A percentile compares a stretch with the other conserved stretches of the same genome.
Conservation (phyloP, 2,888 invertebrate species). For the Vesta saturnalis region DNA sequence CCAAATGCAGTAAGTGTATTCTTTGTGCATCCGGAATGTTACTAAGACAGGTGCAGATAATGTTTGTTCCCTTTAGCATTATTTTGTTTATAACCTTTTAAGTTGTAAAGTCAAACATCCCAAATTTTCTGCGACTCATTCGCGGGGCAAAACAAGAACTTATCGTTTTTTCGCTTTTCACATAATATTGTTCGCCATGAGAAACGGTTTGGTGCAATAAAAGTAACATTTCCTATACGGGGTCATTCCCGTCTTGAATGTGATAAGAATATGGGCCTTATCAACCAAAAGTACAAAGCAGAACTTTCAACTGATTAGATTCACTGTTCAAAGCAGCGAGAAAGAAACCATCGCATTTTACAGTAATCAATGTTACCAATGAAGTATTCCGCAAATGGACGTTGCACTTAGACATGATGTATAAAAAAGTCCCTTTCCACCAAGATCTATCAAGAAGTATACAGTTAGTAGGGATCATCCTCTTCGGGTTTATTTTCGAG, state of each 20-base stretch:
- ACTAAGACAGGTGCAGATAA: not conserved
- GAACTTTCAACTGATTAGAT: not conserved
- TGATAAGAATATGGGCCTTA: not conserved
- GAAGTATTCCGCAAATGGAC: too few relatives aligned
- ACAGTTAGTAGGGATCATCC: too few relatives aligned
- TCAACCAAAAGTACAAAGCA: not conserved
- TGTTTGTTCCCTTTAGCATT: not conserved
- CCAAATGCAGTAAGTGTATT: not conserved
- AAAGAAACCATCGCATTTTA: too few relatives aligned
- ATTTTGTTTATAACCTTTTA: not conserved
- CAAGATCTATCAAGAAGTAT: too few relatives aligned
- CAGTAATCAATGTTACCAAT: too few relatives aligned
- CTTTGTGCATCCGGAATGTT: not conserved
- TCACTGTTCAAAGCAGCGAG: too few relatives aligned
- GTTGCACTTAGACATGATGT: too few relatives aligned
- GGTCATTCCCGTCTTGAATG: not conserved
- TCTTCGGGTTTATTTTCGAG: too few relatives aligned
- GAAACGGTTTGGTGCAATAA: not conserved
- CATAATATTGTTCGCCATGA: not conserved
- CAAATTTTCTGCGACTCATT: not conserved
- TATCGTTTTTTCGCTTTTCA: not conserved
- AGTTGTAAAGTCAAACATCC: not conserved
- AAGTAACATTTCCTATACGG: not conserved
- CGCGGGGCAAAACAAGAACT: not conserved
- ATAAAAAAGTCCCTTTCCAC: too few relatives aligned